These are phyloP conservation scores for Dicaeum eximium DNA, from an alignment of 2,113 vertebrate genomes.

Conservation along the genomic window DNA sequence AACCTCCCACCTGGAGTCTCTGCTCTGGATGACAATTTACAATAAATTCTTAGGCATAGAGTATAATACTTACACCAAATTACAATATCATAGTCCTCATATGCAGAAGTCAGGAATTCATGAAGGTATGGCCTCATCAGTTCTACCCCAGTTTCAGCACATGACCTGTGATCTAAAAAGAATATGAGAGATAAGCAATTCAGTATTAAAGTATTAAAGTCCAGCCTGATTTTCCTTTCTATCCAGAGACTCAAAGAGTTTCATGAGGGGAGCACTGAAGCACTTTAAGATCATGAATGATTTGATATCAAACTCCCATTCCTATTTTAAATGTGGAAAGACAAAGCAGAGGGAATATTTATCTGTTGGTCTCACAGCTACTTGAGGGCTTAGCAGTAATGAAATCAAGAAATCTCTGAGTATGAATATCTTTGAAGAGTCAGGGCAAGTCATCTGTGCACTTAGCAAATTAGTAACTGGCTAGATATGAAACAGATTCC, in stretches of 20 bases:
- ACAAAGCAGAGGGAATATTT: background rate
- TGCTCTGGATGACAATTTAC: background rate
- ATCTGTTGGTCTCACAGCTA: background rate
- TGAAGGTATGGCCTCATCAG: slow-evolving; percentile 98
- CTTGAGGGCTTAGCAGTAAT: background rate
- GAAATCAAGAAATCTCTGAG: background rate
- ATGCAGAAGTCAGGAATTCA: slow-evolving; percentile 95
- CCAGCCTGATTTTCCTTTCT: background rate
- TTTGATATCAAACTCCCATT: background rate
- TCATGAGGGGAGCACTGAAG: background rate
- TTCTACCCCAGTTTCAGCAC: slow-evolving; percentile 95
- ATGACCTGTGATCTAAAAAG: slow-evolving; percentile 90
- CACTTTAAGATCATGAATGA: background rate
- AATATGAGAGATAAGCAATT: background rate
- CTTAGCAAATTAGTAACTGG: background rate
- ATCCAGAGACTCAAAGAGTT: background rate
- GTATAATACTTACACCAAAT: slow-evolving; percentile 93
- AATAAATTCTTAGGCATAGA: background rate
- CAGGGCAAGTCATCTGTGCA: background rate
- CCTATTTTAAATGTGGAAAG: background rate
- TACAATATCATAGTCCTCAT: slow-evolving; percentile 98
- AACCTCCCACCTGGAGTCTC: background rate
- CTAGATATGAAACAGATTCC: background rate
- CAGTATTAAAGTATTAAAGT: background rate
- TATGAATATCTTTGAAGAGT: background rate